Percentiles rank a stretch among this genome's conserved stretches.
phyloP scores from a whole-genome alignment of 1,140 invertebrate genomes.

The Drosophila pachea region DNA sequence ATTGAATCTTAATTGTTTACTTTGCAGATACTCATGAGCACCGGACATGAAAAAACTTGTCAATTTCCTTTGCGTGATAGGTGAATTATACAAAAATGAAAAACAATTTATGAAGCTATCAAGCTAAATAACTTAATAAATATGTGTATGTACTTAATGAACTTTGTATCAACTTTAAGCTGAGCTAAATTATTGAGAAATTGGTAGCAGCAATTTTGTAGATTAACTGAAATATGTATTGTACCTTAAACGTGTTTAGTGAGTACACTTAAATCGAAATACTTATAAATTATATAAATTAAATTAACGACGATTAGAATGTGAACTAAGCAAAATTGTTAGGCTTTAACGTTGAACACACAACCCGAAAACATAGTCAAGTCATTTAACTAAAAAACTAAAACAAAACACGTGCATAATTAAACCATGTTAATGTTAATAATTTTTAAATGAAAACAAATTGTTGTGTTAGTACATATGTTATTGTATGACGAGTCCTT shows the following conservation, averaged over 20 bases:
- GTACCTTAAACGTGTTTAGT: constrained; percentile 74
- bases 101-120: constrained; percentile 38
- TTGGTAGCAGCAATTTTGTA: constrained; percentile 74
- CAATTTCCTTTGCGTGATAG: constrained; percentile 79
- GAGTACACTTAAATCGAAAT: constrained; percentile 65
- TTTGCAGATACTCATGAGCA: constrained; percentile 79
- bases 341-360: constrained; percentile 68
- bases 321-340: constrained; percentile 65
- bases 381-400: constrained; percentile 24
- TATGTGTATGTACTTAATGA: constrained; percentile 58
- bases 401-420: constrained; percentile 12
- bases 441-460: constrained; percentile 55
- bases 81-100: constrained; percentile 69
- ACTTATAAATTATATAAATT: constrained; percentile 57
- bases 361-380: constrained; percentile 33
- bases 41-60: constrained; percentile 79
- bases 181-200: constrained; percentile 69
- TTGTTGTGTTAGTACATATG: constrained; percentile 61
- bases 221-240: constrained; percentile 75
- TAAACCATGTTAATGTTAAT: constrained; percentile 62
- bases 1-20: no score
- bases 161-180: constrained; percentile 77
- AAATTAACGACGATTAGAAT: constrained; percentile 51
- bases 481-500: constrained; percentile 42
- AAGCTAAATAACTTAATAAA: constrained; percentile 42